Percentiles rank a stretch among this genome's conserved stretches.
These are phyloP conservation scores for Rhagoletis pomonella DNA, from an alignment of 1,140 invertebrate genomes.

Conservation along the genomic window DNA sequence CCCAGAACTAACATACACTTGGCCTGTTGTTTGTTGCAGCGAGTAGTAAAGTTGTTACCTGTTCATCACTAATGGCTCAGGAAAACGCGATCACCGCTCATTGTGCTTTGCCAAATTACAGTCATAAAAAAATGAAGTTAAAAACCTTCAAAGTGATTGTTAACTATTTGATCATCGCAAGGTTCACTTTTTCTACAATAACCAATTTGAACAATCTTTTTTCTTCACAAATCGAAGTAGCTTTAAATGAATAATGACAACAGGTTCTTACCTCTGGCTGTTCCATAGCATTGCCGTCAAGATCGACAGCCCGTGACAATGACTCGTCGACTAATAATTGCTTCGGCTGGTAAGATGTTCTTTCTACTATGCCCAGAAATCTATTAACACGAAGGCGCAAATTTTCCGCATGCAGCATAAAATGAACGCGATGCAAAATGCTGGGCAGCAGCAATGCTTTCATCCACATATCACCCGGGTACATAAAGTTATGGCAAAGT, in stretches of 20 bases:
- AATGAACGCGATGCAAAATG: conserved; percentile 81
- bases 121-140: too few relatives aligned
- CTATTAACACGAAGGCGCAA: conserved; percentile 64
- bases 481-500: conserved; percentile 88
- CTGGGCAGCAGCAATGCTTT: conserved; percentile 92
- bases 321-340: conserved; percentile 65
- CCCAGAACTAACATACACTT: too few relatives aligned
- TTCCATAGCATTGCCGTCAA: conserved; percentile 63
- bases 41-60: too few relatives aligned
- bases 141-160: too few relatives aligned
- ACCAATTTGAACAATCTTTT: too few relatives aligned
- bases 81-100: too few relatives aligned
- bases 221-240: too few relatives aligned
- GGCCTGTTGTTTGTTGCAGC: too few relatives aligned
- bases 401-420: conserved; percentile 67
- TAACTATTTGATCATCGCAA: too few relatives aligned
- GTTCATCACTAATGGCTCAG: too few relatives aligned
- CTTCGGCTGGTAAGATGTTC: conserved; percentile 60
- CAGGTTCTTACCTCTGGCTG: conserved; percentile 44
- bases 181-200: too few relatives aligned
- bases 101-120: too few relatives aligned
- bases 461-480: conserved; percentile 91
- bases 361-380: conserved; percentile 60
- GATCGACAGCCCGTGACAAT: conserved; percentile 64
- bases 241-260: background rate